Evolutionary conservation across 2,797 vertebrate genomes (phyloP), one percentile per base, ranked within the genome.

Genomic region (Intellagama lesueurii): DNA sequence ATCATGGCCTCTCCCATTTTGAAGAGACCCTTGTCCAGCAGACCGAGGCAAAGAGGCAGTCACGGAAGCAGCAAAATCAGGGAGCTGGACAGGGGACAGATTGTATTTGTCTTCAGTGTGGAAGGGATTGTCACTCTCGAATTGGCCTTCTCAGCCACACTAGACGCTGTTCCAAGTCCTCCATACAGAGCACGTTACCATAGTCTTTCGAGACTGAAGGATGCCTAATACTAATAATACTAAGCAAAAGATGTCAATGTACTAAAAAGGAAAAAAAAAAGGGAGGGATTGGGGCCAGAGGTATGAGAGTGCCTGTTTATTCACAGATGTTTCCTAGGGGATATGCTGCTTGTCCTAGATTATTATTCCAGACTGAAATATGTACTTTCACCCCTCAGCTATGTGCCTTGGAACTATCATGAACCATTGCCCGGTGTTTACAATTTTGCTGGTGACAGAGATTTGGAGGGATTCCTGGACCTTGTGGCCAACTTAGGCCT

Each of bases 391-490:
- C 0, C 77, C 72, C 87, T 86, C 95, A 99, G 99, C 82, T 99
- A 99, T 0, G 89, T 99, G 44, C 98, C 99, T 52, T 99, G 99
- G 99, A 99, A 99, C 95, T 99, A 98, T 95, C 99, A 99, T 0
- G 99, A 99, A 95, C 84, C 94, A 0, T 90, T 96, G n/a, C 98
- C 98, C 1, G 98, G 98, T 0, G 89, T 98, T 87, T 97, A 98
- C 84, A 97, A 97, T 94, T 99, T 99, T 94, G 90, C 95, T 28
- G 98, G 97, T 47, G 97, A 98, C 91, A 92, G 97, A 88, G 98
- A 99, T 90, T 90, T 99, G 91, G 97, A 97, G 94, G 96, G 97
- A 88, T 99, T 99, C 94, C 96, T 99, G 95, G 95, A 97, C 90
- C 94, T 99, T 93, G 98, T 98, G 73, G 98, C 98, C 52, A 95